Base-by-base conservation (phyloP, 1,140 invertebrate genomes). In the Anastatus disparis region DNA sequence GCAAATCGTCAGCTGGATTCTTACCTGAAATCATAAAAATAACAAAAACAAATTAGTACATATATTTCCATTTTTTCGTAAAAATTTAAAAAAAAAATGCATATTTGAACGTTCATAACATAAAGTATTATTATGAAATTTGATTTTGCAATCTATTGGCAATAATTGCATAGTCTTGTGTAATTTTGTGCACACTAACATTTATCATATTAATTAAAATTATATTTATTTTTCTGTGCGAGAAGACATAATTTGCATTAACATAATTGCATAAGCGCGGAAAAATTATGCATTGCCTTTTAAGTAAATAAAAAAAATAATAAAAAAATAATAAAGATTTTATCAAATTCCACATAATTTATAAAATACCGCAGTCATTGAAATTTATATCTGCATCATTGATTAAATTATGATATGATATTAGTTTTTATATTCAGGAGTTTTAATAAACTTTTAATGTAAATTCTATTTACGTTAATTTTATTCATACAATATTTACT, bases 11-110 rank as follows among this genome's bases (percentile, higher is more conserved):
- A 61, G 22, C 58, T 27, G 26, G 31, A 22, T 52, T 70, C 65
- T 78, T 79, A 78, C 76, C 76, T 77, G 77, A 59, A 78, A 78
- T 40, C 71, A 76, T 31, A 74, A 66, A 64, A 75, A 74, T 64
- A 66, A 24, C 59, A 31, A 20, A 48, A 53, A 46, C 59, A 31
- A 20, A n/a, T 40, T 26, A 42, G 35, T 38, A 38, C 12, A 38
- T 38, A 38, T 17, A 22, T 24, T 22, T 29, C 29, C 48, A 48
- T 48, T 46, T 40, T 50, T 40, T 40, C n/a, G 24, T 40, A 46
- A 31, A 68, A 61, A 50, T 48, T 35, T 38, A 29, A 24, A 17
- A n/a, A n/a, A n/a, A n/a, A 67, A 22, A 6, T 44, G 42, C 26
- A 58, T 12, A 48, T 31, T 48, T 55, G 13, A 50, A 42, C n/a